Base-by-base conservation (phyloP, 1,140 invertebrate genomes). In the Samia ricini region DNA sequence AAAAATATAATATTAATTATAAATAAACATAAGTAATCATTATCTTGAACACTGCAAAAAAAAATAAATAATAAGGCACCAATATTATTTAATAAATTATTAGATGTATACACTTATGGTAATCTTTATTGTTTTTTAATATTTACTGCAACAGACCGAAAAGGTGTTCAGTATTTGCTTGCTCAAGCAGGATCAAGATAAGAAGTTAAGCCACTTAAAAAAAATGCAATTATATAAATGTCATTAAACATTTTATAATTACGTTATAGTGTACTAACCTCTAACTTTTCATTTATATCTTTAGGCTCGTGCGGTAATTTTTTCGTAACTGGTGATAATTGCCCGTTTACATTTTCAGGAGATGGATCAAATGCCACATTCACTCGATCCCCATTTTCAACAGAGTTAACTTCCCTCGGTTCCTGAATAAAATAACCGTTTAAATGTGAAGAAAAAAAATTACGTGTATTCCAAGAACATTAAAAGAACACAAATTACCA, bases 351-450 rank as follows among this genome's bases (percentile, higher is more conserved):
- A 20, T 56, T 56, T 69, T 77, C 77, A 1, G 70, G 74, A 8
- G 64, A 58, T 20, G 70, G 52, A 23, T 71, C 72, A 61, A 77
- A 79, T 18, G 54, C 72, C 21, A 55, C 51, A 61, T 79, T 79
- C 12, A 52, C 19, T 6, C 66, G 60, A 29, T 54, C 68, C 4
- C 69, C 72, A 60, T 67, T 67, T 65, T 69, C 73, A 33, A 62
- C 56, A 8, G 20, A 59, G 52, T 60, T 66, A 20, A 57, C 59
- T 33, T 61, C 51, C 12, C 61, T 54, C 33, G 57, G 36, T 23
- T 73, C 68, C 70, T 76, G 57, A 42, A 64, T 60, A 57, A 66
- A 56, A 54, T 55, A 24, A 18, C 10, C 1, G 10, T 21, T 20
- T 19, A 58, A 15, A 48, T 6, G 33, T 29, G 4, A 22, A 56